Conservation (phyloP, 2,797 vertebrate species). For the Lagorchestes hirsutus region DNA sequence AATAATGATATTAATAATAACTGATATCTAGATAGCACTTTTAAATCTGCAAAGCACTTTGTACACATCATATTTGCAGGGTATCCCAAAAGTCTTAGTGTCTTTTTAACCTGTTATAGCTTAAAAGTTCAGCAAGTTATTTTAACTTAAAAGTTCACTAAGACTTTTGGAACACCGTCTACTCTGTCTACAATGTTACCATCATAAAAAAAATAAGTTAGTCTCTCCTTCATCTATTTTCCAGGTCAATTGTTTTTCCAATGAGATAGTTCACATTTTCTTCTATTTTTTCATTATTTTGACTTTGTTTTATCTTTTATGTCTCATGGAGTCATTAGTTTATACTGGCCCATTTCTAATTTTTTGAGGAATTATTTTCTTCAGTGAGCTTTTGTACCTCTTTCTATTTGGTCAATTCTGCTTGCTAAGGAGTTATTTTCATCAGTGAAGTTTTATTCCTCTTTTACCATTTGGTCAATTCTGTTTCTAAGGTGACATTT, state of each 20-base stretch:
- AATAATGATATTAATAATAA: neutral
- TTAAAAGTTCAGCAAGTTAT: neutral
- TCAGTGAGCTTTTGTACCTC: neutral
- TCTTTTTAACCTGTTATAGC: neutral
- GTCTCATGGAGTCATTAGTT: neutral
- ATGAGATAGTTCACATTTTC: neutral
- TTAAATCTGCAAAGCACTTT: neutral
- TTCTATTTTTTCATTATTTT: neutral
- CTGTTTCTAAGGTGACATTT: neutral
- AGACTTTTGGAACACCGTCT: neutral
- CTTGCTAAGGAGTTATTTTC: neutral
- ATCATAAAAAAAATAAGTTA: neutral
- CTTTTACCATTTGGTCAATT: neutral
- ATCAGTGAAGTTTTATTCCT: neutral
- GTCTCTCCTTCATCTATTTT: neutral
- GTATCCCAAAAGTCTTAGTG: neutral
- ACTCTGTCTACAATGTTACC: neutral
- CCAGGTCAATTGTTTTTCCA: neutral
- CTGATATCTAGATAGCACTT: neutral
- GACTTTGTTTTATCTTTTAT: neutral
- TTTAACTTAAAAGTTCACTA: neutral
- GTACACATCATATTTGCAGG: neutral
- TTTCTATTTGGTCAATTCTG: neutral
- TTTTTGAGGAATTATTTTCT: neutral
- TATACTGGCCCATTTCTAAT: neutral